A percentile compares a stretch with the other conserved stretches of the same genome.
These are phyloP conservation scores for Falco punctatus DNA, from an alignment of 2,113 vertebrate genomes.

Conservation along the genomic window DNA sequence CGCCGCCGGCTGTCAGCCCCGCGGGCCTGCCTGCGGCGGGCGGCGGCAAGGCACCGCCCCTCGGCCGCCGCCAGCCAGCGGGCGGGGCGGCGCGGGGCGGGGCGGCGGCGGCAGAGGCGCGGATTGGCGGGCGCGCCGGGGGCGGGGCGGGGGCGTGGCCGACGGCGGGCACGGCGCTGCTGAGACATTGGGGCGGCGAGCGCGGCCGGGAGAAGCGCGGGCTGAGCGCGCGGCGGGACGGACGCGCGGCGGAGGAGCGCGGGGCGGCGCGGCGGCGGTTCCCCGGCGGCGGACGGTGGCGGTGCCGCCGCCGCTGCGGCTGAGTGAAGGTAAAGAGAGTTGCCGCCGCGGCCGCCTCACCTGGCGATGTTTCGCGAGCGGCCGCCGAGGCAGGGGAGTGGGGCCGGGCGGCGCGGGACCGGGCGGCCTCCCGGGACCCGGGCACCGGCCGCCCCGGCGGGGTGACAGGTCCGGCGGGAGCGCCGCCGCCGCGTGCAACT, in stretches of 20 bases:
- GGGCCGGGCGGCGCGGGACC: not conserved
- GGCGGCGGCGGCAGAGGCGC: not conserved
- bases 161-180: not conserved
- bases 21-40: not conserved
- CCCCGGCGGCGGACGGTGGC: not conserved
- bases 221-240: fast-evolving
- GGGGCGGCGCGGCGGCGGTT: not conserved
- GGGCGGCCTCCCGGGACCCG: not conserved
- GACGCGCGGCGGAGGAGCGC: no score
- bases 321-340: slow-evolving; percentile 2
- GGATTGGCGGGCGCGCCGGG: not conserved
- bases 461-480: not conserved
- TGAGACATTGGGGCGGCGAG: not conserved
- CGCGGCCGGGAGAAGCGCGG: not conserved
- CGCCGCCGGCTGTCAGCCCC: not conserved
- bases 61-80: not conserved
- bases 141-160: not conserved
- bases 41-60: not conserved
- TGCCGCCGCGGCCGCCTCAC: not conserved
- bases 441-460: not conserved
- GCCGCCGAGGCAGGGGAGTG: not conserved
- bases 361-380: not conserved
- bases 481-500: not conserved
- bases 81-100: not conserved
- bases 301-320: not conserved